A percentile compares a stretch with the other conserved stretches of the same genome.
Evolutionary conservation across 2,888 invertebrate genomes (phyloP).

Genomic region (Acholoe squamosa): DNA sequence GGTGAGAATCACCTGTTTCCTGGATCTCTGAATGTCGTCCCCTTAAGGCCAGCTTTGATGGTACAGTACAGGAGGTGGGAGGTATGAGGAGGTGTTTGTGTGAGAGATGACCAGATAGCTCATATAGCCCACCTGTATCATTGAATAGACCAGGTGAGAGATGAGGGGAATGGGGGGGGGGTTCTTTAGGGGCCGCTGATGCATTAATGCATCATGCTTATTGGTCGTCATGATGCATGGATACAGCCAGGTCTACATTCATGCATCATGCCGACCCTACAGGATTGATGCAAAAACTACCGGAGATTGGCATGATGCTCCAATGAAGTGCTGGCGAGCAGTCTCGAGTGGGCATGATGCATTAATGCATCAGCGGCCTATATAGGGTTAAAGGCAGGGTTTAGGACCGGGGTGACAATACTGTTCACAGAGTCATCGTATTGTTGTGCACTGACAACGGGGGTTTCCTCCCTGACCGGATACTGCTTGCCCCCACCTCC

Average conservation of each 20-base stretch:
- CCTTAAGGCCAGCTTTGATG: conserved; percentile 8
- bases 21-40: neutral
- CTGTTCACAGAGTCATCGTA: neutral
- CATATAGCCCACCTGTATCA: no score
- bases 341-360: no score
- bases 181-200: no score
- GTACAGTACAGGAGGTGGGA: neutral
- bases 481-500: neutral
- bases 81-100: neutral
- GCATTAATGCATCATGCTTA: no score
- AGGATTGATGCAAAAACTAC: no score
- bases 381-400: neutral
- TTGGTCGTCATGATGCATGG: no score
- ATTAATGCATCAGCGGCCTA: neutral
- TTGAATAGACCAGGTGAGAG: no score
- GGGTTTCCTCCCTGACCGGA: conserved; percentile 10
- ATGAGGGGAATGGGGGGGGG: no score
- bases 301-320: no score
- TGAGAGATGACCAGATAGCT: conserved; percentile 14
- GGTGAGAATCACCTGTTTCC: conserved; percentile 29
- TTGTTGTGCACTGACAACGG: neutral
- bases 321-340: no score
- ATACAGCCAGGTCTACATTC: no score
- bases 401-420: neutral
- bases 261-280: no score